Percentiles rank a stretch among this genome's conserved stretches.
These are phyloP conservation scores for Champsocephalus esox DNA, from an alignment of 2,797 vertebrate species.

Conservation along the genomic window DNA sequence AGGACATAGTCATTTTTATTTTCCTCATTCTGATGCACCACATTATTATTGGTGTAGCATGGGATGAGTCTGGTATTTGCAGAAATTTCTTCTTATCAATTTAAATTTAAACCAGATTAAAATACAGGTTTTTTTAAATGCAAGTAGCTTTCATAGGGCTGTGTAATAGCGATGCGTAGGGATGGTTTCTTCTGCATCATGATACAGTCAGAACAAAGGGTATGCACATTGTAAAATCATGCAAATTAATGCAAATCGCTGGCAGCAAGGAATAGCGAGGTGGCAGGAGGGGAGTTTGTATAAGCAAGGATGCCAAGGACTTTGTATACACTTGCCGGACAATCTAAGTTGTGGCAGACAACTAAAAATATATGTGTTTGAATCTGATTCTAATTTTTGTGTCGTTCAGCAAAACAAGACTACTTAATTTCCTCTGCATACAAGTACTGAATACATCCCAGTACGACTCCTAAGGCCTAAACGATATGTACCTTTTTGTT, in stretches of 20 bases:
- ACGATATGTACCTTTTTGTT: slow-evolving; percentile 23
- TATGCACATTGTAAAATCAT: slow-evolving; percentile 87
- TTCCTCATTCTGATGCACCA: slow-evolving; percentile 44
- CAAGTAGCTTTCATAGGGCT: slow-evolving; percentile 60
- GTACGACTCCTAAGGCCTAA: slow-evolving; percentile 19
- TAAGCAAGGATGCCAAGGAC: slow-evolving; percentile 63
- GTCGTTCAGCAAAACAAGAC: slow-evolving; percentile 17
- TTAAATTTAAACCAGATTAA: slow-evolving; percentile 71
- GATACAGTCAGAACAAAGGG: slow-evolving; percentile 91
- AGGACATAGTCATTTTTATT: slow-evolving; percentile 44
- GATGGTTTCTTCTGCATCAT: slow-evolving; percentile 85
- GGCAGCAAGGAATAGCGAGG: slow-evolving; percentile 68
- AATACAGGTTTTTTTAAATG: slow-evolving; percentile 61
- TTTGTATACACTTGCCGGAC: slow-evolving; percentile 62
- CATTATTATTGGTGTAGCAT: slow-evolving; percentile 26
- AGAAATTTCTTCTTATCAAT: slow-evolving; percentile 49
- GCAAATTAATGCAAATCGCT: slow-evolving; percentile 92
- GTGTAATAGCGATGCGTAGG: slow-evolving; percentile 54
- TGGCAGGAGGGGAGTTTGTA: slow-evolving; percentile 64
- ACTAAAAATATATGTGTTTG: slow-evolving; percentile 55
- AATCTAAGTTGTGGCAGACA: slow-evolving; percentile 55
- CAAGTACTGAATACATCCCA: slow-evolving; percentile 27
- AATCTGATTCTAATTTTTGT: slow-evolving; percentile 53
- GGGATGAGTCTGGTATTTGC: slow-evolving; percentile 40
- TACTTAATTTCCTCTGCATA: slow-evolving; percentile 28